Conservation (phyloP, 1,140 invertebrate species). For the Saccostrea echinata region DNA sequence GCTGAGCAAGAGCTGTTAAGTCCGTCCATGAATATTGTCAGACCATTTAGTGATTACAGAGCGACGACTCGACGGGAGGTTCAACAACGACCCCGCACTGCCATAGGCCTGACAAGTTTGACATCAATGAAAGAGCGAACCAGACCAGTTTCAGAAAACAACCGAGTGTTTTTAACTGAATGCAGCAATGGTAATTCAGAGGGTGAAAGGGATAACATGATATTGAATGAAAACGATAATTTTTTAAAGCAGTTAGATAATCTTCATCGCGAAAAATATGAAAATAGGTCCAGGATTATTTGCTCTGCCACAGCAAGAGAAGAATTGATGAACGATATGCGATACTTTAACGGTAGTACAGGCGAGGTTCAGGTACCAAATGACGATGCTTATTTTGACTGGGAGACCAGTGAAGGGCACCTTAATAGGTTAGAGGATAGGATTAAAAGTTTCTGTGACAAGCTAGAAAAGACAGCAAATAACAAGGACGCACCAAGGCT, state of each 20-base stretch:
- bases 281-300: conserved; percentile 62
- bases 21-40: background rate
- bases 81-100: conserved; percentile 43
- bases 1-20: conserved; percentile 67
- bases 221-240: conserved; percentile 40
- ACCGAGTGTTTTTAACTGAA: conserved; percentile 59
- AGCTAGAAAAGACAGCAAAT: conserved; percentile 46
- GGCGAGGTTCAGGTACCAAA: conserved; percentile 57
- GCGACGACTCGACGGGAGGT: conserved; percentile 12
- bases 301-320: conserved; percentile 59
- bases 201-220: conserved; percentile 43
- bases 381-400: conserved; percentile 71
- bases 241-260: conserved; percentile 67
- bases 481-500: background rate
- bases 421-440: conserved; percentile 65
- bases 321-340: conserved; percentile 55
- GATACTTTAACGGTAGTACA: conserved; percentile 25
- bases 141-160: conserved; percentile 46
- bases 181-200: conserved; percentile 47
- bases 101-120: conserved; percentile 27
- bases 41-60: conserved; percentile 25
- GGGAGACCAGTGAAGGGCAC: conserved; percentile 72
- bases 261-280: conserved; percentile 65
- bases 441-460: conserved; percentile 67
- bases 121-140: conserved; percentile 33